Evolutionary conservation across 2,888 invertebrate genomes (phyloP).

Genomic region (Pharmacophagus antenor): DNA sequence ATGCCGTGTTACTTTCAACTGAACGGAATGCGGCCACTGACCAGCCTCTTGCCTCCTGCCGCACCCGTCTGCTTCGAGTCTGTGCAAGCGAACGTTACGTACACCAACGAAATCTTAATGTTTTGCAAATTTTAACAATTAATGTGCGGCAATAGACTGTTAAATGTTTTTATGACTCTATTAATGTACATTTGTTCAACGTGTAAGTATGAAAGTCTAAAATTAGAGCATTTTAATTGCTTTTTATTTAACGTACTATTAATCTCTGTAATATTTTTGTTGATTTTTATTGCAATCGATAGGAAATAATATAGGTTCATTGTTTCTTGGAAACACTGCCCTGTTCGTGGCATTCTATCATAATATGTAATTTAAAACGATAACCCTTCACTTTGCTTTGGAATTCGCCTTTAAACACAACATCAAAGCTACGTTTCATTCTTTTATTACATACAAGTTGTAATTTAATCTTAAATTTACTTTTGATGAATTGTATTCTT

Average conservation of each 20-base stretch:
- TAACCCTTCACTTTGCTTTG: not conserved
- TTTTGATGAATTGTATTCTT: too few species aligned
- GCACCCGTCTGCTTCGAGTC: conserved; percentile 52
- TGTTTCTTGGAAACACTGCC: conserved; percentile 16
- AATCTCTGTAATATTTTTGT: not conserved
- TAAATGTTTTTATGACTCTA: not conserved
- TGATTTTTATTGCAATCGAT: conserved; percentile 2
- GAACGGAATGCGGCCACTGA: conserved; percentile 76
- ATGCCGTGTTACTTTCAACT: conserved; percentile 77
- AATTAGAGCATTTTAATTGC: not conserved
- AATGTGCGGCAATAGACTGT: not conserved
- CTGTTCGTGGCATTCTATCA: conserved; percentile 11
- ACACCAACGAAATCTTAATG: not conserved
- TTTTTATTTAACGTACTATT: not conserved
- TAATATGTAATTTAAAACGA: conserved; percentile 18
- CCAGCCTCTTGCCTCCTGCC: conserved; percentile 62
- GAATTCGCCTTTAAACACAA: not conserved
- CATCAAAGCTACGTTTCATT: not conserved
- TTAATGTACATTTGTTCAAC: not conserved
- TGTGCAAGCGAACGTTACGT: conserved; percentile 25
- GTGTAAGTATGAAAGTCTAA: not conserved
- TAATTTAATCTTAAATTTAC: not conserved
- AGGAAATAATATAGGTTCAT: conserved; percentile 12
- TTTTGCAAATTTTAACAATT: not conserved
- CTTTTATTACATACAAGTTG: not conserved